Base-by-base conservation (phyloP, 1,140 invertebrate genomes). In the Macrotrachela quadricornifera region DNA sequence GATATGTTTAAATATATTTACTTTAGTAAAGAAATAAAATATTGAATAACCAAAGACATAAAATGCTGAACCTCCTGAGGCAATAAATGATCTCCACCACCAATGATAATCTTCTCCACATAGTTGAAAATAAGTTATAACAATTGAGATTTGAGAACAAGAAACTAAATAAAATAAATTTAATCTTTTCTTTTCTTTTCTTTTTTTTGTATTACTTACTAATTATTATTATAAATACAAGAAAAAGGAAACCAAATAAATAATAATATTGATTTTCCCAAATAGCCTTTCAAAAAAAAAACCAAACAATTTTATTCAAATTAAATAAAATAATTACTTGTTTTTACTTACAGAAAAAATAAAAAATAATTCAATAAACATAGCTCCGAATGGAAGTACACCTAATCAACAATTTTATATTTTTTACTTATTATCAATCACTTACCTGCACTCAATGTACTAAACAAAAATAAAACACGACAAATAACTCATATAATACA, bases 201-300 rank as follows among this genome's bases (percentile, higher is more conserved):
- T 8, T 4, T 30, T 4, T 2, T 30, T 8, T 30, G 3, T 30
- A 30, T 30, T 8, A 30, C 21, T 30, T 30, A 30, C 21, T 82
- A 51, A 91, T 79, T 46, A 96, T 77, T 66, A 97, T 97, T 62
- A 90, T 81, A 71, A 92, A 94, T 38, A 97, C 90, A 42, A 95
- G 75, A 71, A 96, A 95, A 48, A 96, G 73, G 71, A 97, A 95
- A 57, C 91, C 91, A 74, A 97, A 96, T 43, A 96, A 73, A 67
- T 97, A 97, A 66, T 96, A 97, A 71, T 95, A 92, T 65, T 92
- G 87, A 73, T 95, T 95, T 71, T 95, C 85, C 88, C 90, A 96
- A 56, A 96, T 81, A 45, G 90, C 91, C 62, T 87, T 84, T 58
- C 88, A 80, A 54, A 85, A 83, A 68, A 83, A 85, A n/a, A n/a